Evolutionary conservation across 1,140 invertebrate species (phyloP), one percentile per base, ranked within the genome.

Genomic region (Zaprionus ornatus): DNA sequence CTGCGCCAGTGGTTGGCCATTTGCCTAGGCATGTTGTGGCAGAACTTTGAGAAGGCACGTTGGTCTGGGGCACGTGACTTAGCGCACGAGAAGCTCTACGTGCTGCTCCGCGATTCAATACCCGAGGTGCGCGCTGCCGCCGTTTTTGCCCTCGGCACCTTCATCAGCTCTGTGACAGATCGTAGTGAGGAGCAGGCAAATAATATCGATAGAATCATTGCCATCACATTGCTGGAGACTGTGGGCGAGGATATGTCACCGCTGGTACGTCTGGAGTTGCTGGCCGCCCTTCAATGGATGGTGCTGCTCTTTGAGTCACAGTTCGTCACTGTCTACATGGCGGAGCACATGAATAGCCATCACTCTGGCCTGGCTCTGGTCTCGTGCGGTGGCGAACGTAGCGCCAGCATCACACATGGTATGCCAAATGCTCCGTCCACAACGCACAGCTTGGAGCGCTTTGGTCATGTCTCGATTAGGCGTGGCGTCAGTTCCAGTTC

Each of bases 1-100:
- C 93, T 99, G 19, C 94, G 97, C 32, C 96, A 98, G 92, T 99
- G 99, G 99, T 93, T 99, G 50, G 97, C 97, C 69, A 95, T 99
- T 55, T 98, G 97, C 91, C 94, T 99, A 56, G 91, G 97, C n/a
- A 94, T 97, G 90, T 94, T 99, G 29, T 99, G 99, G 99, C 96
- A 97, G 71, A 96, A 97, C 90, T 99, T 97, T 92, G 97, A 98
- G 87, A 96, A 96, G 90, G 98, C 98, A 21, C 95, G 98, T 68
- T 99, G 98, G 98, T 98, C 97, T 56, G 98, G 98, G 10, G 98
- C 98, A 13, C 94, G 99, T n/a, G 98, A 99, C 91, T 96, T 96
- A 73, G 98, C 98, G 7, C 98, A 99, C 93, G 98, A 99, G 92
- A 99, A 99, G 93, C 94, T 99, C 1, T 97, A 96, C 81, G 94